phyloP scores from a whole-genome alignment of 2,888 invertebrate genomes.

The Pinctada fucata region DNA sequence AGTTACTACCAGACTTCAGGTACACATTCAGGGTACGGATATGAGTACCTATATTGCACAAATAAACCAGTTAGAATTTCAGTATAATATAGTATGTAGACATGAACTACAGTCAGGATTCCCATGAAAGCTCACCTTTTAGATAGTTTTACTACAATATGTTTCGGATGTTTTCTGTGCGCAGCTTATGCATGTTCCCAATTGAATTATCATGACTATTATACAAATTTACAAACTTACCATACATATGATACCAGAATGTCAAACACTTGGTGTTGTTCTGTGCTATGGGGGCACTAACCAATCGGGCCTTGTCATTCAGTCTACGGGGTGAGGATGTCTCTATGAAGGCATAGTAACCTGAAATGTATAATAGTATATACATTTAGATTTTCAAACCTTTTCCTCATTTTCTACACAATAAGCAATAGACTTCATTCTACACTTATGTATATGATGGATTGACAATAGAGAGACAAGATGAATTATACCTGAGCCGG shows the following conservation, averaged over 20 bases:
- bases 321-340: constrained; percentile 54
- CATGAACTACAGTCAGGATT: too few species aligned
- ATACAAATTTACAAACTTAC: constrained; percentile 23
- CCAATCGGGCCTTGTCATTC: constrained; percentile 59
- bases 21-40: constrained; percentile 66
- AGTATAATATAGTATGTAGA: too few species aligned
- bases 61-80: too few species aligned
- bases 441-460: neutral
- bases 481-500: constrained; percentile 34
- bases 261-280: constrained; percentile 58
- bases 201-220: too few species aligned
- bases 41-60: constrained; percentile 39
- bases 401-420: too few species aligned
- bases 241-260: constrained; percentile 75
- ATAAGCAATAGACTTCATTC: too few species aligned
- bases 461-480: neutral
- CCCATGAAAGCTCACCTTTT: too few species aligned
- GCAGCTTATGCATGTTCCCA: too few species aligned
- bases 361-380: constrained; percentile 24
- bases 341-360: constrained; percentile 68
- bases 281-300: constrained; percentile 45
- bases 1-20: constrained; percentile 45
- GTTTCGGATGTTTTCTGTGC: too few species aligned
- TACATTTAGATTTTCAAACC: too few species aligned
- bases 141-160: too few species aligned